phyloP scores from a whole-genome alignment of 2,888 invertebrate species.

The Ligdia adustata region DNA sequence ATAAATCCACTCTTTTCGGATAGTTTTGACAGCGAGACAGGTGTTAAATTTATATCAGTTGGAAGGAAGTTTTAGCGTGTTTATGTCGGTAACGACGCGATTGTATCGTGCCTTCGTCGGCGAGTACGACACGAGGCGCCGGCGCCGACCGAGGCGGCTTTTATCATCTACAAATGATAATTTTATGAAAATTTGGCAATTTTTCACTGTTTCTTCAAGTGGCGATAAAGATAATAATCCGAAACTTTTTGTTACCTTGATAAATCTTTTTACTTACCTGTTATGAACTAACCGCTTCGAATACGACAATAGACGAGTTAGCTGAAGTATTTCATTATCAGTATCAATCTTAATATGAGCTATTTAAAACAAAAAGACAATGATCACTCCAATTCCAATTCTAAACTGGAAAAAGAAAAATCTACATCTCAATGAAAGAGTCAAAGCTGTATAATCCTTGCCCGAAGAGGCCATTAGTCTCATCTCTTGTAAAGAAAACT shows the following conservation, averaged over 20 bases:
- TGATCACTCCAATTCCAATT: constrained; percentile 1
- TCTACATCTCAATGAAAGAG: constrained; percentile 8
- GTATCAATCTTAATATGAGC: too few species aligned
- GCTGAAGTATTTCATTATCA: too few species aligned
- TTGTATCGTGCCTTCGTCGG: constrained; percentile 46
- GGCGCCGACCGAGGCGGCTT: constrained; percentile 39
- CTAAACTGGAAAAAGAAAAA: constrained; percentile 9
- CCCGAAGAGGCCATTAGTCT: constrained; percentile 40
- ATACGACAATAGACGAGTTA: too few species aligned
- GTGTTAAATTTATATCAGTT: constrained; percentile 69
- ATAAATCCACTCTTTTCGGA: constrained; percentile 39
- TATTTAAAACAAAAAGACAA: not conserved
- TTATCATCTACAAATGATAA: constrained; percentile 56
- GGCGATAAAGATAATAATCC: not conserved
- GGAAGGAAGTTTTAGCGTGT: constrained; percentile 56
- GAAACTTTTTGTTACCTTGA: not conserved
- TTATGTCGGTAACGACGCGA: constrained; percentile 48
- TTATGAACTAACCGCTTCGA: too few species aligned
- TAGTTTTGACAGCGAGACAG: constrained; percentile 63
- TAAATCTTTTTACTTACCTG: too few species aligned
- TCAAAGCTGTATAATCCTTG: constrained; percentile 23
- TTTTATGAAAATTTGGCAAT: constrained; percentile 51
- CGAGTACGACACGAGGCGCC: constrained; percentile 36
- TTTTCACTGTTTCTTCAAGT: constrained; percentile 28
- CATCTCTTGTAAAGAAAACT: constrained; percentile 44